phyloP scores from a whole-genome alignment of 2,797 vertebrate species.

The Simalia tracyae region DNA sequence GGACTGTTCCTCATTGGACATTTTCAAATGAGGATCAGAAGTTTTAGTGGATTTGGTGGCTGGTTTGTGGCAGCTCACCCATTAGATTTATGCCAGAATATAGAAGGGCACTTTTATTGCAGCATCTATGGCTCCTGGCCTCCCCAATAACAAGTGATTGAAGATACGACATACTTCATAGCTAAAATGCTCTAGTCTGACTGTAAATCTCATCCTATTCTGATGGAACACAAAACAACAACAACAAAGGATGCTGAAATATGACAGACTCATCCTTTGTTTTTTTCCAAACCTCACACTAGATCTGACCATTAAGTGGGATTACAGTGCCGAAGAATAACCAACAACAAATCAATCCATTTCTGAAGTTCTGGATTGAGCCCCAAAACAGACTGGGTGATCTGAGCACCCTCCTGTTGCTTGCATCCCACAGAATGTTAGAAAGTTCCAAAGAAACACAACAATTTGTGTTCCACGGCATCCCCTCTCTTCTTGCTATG shows the following conservation, averaged over 20 bases:
- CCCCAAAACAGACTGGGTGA: background rate
- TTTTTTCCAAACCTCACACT: background rate
- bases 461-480: accelerated
- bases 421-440: background rate
- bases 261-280: background rate
- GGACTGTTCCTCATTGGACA: background rate
- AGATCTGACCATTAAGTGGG: background rate
- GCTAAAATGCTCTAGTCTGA: background rate
- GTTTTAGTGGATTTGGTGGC: background rate
- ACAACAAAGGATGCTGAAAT: background rate
- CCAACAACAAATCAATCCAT: background rate
- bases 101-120: background rate
- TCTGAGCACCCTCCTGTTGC: background rate
- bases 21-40: background rate
- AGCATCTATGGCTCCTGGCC: background rate
- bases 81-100: background rate
- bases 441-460: accelerated
- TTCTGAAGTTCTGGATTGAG: background rate
- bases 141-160: background rate
- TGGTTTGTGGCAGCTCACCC: background rate
- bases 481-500: background rate
- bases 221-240: background rate
- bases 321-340: background rate
- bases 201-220: background rate
- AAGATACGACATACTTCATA: too few species aligned